Percentiles rank a stretch among this genome's conserved stretches.
Conservation (phyloP, 2,797 vertebrate species). For the Rhinoraja longicauda region DNA sequence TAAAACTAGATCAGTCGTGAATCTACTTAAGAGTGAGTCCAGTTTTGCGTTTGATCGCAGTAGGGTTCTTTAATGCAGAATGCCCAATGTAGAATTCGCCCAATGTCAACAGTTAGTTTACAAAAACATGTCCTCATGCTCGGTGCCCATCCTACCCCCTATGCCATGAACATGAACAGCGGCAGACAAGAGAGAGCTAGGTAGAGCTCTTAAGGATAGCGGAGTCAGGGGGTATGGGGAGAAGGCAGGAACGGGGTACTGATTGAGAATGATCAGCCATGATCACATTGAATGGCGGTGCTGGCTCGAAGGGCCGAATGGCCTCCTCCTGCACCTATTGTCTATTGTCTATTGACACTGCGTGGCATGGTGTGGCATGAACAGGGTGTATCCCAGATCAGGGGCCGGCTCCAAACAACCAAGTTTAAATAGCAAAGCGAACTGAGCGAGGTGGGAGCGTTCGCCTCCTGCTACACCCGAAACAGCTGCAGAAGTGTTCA, state of each 20-base stretch:
- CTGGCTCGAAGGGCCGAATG: too few species aligned
- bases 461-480: neutral
- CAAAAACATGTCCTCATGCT: neutral
- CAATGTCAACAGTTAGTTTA: neutral
- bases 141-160: neutral
- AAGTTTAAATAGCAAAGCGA: neutral
- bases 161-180: neutral
- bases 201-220: too few species aligned
- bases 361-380: too few species aligned
- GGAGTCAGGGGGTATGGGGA: too few species aligned
- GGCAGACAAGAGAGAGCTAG: too few species aligned
- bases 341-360: too few species aligned
- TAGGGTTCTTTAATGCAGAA: neutral
- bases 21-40: neutral
- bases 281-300: too few species aligned
- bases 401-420: too few species aligned
- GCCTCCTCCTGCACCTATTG: too few species aligned
- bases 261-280: too few species aligned
- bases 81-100: too few species aligned
- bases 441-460: neutral
- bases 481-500: neutral
- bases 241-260: too few species aligned
- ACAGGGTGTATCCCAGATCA: neutral
- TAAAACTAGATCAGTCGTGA: conserved; percentile 12
- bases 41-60: neutral